A percentile compares a stretch with the other conserved stretches of the same genome.
phyloP scores from a whole-genome alignment of 2,888 invertebrate species.

The Listrodromus nycthemerus region DNA sequence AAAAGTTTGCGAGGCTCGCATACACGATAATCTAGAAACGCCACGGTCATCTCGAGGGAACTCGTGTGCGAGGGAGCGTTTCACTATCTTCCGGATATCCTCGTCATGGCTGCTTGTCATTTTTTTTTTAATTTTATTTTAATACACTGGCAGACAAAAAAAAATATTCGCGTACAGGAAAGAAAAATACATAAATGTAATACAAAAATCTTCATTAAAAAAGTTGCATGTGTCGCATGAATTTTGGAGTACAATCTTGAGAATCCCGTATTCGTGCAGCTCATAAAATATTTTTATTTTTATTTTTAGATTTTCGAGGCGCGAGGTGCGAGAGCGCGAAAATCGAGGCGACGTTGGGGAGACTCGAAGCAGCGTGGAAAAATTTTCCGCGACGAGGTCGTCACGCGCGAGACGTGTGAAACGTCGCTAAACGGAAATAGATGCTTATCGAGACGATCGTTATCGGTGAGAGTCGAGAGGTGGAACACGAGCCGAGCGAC shows the following conservation, averaged over 20 bases:
- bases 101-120: background rate
- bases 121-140: slow-evolving; percentile 5
- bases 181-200: background rate
- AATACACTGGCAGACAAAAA: background rate
- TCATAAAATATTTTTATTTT: background rate
- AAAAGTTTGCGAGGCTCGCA: slow-evolving; percentile 43
- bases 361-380: background rate
- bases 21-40: slow-evolving; percentile 41
- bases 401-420: background rate
- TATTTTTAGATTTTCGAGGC: background rate
- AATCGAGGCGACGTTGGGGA: background rate
- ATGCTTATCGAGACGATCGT: slow-evolving; percentile 21
- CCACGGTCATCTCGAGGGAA: slow-evolving; percentile 45
- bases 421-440: slow-evolving; percentile 2
- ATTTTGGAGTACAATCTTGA: background rate
- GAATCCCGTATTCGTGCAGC: background rate
- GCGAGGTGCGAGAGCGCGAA: no score
- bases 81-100: slow-evolving; percentile 15
- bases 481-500: background rate
- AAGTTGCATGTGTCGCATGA: background rate
- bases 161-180: background rate
- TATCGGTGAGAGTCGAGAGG: slow-evolving; percentile 2
- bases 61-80: background rate
- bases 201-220: background rate
- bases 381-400: background rate